Base-by-base conservation (phyloP, 1,140 invertebrate species). In the Mycetomoellerius zeteki region DNA sequence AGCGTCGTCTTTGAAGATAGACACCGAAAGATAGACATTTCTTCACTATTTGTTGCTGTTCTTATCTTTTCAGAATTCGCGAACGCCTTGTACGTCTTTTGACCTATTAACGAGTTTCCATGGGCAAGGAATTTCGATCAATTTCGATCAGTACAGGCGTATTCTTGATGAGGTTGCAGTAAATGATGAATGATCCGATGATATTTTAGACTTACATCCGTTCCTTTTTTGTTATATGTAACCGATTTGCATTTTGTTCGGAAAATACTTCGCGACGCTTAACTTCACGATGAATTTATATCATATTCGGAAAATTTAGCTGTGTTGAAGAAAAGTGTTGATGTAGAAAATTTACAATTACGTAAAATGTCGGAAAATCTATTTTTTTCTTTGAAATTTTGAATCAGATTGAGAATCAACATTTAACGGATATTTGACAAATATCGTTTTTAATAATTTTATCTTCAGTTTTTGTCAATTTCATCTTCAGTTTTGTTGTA, bases 291-390 rank as follows among this genome's bases (percentile, higher is more conserved):
- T 69, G n/a, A 69, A 37, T 71, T 81, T 58, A 47, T 56, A 27
- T 43, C 19, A 3, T 43, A 4, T 27, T 77, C 24, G 21, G 19
- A 65, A 65, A 78, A 78, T 64, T 30, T 71, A 21, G 16, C 24
- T 71, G 65, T 56, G 21, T 24, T 43, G 30, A 56, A 81, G 7
- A 27, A 27, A 56, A 12, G 1, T 21, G 37, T 43, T 33, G 24
- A 33, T 65, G 24, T 78, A 47, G 27, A 24, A 52, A 65, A 80
- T 80, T 80, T 80, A 33, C 24, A n/a, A 65, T n/a, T 10, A 21
- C 64, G 60, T 19, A 27, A 19, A 12, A 30, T 72, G 24, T 73
- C 5, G 19, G 27, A 54, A 56, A 56, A 12, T 75, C 6, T 33
- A n/a, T n/a, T 73, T 54, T 56, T 33, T 16, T 8, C 50, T 21